Conservation (phyloP, 2,113 vertebrate species). For the Macrotus californicus region DNA sequence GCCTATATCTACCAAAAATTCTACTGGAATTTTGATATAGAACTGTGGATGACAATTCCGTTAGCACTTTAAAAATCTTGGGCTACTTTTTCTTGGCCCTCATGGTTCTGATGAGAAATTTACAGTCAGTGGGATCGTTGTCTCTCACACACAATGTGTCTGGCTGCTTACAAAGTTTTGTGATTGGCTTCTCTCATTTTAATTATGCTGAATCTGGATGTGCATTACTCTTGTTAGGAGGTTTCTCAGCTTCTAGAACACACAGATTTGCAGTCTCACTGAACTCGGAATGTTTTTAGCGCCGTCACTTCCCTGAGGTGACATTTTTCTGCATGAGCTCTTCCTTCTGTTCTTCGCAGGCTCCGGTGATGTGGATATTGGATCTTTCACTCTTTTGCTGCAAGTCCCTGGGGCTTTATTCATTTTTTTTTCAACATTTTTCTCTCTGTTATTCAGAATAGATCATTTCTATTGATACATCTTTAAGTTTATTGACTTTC, state of each 20-base stretch:
- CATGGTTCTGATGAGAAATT: neutral
- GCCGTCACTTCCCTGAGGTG: neutral
- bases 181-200: neutral
- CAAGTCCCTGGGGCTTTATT: neutral
- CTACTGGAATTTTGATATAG: neutral
- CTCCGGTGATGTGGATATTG: neutral
- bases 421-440: neutral
- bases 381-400: neutral
- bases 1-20: neutral
- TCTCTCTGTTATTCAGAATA: neutral
- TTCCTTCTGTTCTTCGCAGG: neutral
- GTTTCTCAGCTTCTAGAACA: neutral
- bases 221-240: neutral
- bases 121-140: neutral
- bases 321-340: neutral
- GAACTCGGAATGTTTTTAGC: neutral
- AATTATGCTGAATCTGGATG: neutral
- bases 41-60: neutral
- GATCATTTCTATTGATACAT: neutral
- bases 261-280: slow-evolving; percentile 8
- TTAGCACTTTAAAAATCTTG: neutral
- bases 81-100: neutral
- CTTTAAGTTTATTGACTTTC: neutral
- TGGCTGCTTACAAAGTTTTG: neutral
- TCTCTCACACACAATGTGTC: neutral